These are phyloP conservation scores for Oreochromis mossambicus DNA, from an alignment of 2,797 vertebrate genomes.

Conservation along the genomic window DNA sequence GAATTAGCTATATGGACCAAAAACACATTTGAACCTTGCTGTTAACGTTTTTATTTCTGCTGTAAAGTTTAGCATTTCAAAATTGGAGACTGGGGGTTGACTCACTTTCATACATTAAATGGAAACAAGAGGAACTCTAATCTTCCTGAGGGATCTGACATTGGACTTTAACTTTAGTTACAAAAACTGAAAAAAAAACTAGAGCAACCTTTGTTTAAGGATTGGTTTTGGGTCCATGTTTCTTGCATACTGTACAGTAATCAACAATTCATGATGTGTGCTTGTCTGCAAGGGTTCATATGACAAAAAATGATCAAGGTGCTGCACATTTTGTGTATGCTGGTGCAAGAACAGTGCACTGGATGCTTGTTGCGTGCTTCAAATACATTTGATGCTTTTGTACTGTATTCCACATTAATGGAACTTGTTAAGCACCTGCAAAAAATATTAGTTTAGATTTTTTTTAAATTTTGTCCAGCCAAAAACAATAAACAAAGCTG, in stretches of 20 bases:
- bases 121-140: neutral
- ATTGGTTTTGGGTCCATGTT: neutral
- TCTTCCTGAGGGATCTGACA: neutral
- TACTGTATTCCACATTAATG: neutral
- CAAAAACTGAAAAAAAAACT: neutral
- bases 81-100: neutral
- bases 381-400: neutral
- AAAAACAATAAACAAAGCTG: rapidly evolving
- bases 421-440: neutral
- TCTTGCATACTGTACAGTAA: no score
- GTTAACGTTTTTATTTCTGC: neutral
- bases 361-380: neutral
- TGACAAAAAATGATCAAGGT: neutral
- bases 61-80: neutral
- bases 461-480: rapidly evolving
- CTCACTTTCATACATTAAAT: neutral
- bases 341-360: neutral
- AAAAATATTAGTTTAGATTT: neutral
- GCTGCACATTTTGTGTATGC: neutral
- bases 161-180: neutral
- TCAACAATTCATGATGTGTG: rapidly evolving
- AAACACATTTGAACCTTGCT: neutral
- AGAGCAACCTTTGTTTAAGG: neutral
- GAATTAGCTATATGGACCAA: neutral
- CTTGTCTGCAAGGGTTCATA: neutral